Conservation (phyloP, 2,797 vertebrate species). For the Pyrocephalus nanus region DNA sequence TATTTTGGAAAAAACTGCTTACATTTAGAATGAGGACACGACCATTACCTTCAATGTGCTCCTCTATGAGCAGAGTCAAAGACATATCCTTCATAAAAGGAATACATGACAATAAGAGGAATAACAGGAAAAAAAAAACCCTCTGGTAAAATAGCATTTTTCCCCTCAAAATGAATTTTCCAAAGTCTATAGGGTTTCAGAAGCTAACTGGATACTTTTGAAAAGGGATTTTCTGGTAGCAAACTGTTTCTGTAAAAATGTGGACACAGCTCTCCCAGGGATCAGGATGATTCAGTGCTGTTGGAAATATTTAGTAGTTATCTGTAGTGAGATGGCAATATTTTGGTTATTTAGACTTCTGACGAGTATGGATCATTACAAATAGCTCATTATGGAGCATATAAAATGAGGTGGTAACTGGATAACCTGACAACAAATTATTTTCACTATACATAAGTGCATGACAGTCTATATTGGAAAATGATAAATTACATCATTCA, state of each 20-base stretch:
- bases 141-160: not conserved
- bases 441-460: constrained; percentile 18
- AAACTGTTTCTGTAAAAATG: not conserved
- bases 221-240: constrained; percentile 42
- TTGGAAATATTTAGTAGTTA: constrained; percentile 46
- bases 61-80: not conserved
- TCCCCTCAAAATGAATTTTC: not conserved
- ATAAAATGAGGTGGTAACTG: constrained; percentile 49
- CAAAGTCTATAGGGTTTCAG: not conserved
- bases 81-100: not conserved
- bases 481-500: constrained; percentile 37
- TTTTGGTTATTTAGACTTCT: constrained; percentile 52
- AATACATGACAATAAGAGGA: not conserved
- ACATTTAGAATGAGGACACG: not conserved
- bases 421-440: constrained; percentile 60
- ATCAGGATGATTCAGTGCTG: constrained; percentile 27
- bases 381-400: constrained; percentile 19
- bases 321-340: constrained; percentile 25
- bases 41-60: not conserved
- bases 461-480: constrained; percentile 44
- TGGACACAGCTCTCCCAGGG: not conserved
- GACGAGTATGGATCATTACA: constrained; percentile 31
- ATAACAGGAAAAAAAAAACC: not conserved
- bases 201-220: not conserved
- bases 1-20: not conserved